Evolutionary conservation across 2,888 invertebrate genomes (phyloP).

Genomic region (Cistogaster globosa): DNA sequence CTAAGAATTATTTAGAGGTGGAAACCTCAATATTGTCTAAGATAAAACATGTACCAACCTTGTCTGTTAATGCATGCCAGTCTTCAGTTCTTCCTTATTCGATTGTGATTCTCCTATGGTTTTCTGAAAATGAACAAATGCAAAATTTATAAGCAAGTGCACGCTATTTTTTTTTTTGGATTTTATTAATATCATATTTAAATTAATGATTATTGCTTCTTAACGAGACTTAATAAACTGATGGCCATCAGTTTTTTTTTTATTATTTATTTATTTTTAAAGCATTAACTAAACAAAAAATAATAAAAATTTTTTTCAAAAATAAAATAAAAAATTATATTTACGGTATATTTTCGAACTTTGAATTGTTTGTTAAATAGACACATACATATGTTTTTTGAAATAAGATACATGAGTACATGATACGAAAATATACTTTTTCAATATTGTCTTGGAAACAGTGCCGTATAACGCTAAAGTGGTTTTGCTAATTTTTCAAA

Average conservation of each 20-base stretch:
- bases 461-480: too few relatives aligned
- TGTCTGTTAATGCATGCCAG: conserved; percentile 43
- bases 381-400: too few relatives aligned
- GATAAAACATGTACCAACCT: conserved; percentile 59
- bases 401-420: too few relatives aligned
- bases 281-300: too few relatives aligned
- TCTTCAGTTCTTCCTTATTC: conserved; percentile 10
- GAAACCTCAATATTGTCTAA: conserved; percentile 45
- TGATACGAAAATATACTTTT: too few relatives aligned
- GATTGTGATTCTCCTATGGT: not conserved
- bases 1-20: conserved; percentile 46
- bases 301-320: too few relatives aligned
- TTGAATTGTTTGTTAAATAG: too few relatives aligned
- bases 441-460: too few relatives aligned
- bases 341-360: too few relatives aligned
- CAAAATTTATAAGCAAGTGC: conserved; percentile 20
- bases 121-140: conserved; percentile 44
- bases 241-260: conserved; percentile 10
- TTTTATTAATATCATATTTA: conserved; percentile 40
- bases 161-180: conserved; percentile 14
- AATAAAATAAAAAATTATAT: too few relatives aligned
- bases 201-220: conserved; percentile 40
- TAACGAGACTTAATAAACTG: conserved; percentile 5
- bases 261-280: too few relatives aligned
- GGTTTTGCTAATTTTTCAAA: too few relatives aligned